A percentile compares a stretch with the other conserved stretches of the same genome.
Conservation (phyloP, 2,888 invertebrate genomes). For the Drosophila rubida region DNA sequence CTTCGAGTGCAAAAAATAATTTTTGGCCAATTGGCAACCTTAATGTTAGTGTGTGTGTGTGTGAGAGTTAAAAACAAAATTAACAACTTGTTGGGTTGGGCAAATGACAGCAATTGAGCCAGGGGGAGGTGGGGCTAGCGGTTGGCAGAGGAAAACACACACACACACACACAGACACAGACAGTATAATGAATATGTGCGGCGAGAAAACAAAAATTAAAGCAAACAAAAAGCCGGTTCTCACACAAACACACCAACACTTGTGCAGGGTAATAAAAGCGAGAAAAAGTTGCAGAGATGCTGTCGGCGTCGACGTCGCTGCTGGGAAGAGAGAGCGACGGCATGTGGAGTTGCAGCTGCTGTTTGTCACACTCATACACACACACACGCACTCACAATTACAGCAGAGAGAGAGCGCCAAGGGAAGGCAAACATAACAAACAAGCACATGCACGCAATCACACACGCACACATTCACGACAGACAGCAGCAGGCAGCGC, state of each 20-base stretch:
- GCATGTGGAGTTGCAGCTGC: conserved; percentile 50
- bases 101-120: conserved; percentile 20
- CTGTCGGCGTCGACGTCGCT: conserved; percentile 40
- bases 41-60: conserved; percentile 27
- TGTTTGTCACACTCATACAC: not conserved
- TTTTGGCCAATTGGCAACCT: conserved; percentile 67
- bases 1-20: not conserved
- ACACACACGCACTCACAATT: too few relatives aligned
- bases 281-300: conserved; percentile 63
- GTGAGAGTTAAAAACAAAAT: conserved; percentile 51
- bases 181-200: conserved; percentile 51
- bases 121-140: not conserved
- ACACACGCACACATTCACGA: conserved; percentile 16
- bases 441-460: conserved; percentile 44
- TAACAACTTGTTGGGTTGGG: conserved; percentile 59
- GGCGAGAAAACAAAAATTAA: conserved; percentile 60
- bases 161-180: conserved; percentile 14
- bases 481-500: conserved; percentile 26
- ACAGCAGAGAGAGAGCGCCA: conserved; percentile 14
- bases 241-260: conserved; percentile 32
- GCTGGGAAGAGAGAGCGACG: conserved; percentile 21
- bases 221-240: conserved; percentile 81
- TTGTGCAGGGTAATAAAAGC: conserved; percentile 21
- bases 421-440: conserved; percentile 58
- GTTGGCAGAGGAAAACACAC: conserved; percentile 2